Percentiles rank a stretch among this genome's conserved stretches.
phyloP scores from a whole-genome alignment of 2,113 vertebrate species.

The Channa argus region DNA sequence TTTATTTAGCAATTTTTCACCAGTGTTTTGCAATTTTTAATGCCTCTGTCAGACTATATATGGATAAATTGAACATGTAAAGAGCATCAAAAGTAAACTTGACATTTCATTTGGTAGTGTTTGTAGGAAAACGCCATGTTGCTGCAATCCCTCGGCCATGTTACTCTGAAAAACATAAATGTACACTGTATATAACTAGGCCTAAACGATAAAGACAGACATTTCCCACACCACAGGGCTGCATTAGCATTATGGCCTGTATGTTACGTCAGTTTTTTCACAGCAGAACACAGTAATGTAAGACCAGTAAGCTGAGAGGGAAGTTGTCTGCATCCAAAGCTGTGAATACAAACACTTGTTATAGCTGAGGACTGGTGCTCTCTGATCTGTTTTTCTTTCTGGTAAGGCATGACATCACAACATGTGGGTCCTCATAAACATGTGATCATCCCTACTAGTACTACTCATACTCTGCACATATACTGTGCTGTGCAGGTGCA shows the following conservation, averaged over 20 bases:
- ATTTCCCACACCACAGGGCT: conserved; percentile 44
- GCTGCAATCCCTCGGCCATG: conserved; percentile 21
- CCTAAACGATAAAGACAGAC: conserved; percentile 45
- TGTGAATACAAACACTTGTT: conserved; percentile 31
- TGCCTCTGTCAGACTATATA: conserved; percentile 44
- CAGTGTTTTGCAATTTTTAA: conserved; percentile 36
- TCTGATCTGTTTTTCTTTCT: conserved; percentile 22
- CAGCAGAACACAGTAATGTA: conserved; percentile 53
- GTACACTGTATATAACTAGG: conserved; percentile 53
- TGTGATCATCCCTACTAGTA: conserved; percentile 8
- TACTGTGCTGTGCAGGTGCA: not conserved
- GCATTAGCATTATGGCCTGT: conserved; percentile 51
- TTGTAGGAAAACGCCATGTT: conserved; percentile 46
- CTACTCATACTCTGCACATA: too few relatives aligned
- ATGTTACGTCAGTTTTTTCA: conserved; percentile 63
- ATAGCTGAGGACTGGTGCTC: conserved; percentile 14
- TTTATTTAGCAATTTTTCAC: conserved; percentile 21
- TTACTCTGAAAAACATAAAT: conserved; percentile 48
- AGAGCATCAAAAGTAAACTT: conserved; percentile 29
- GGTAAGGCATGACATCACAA: conserved; percentile 7
- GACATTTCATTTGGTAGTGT: conserved; percentile 32
- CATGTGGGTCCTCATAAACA: not conserved
- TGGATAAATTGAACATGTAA: conserved; percentile 44
- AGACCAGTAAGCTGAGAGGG: conserved; percentile 43
- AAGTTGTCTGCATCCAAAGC: not conserved